Evolutionary conservation across 2,113 vertebrate species (phyloP).

Genomic region (Sus scrofa): T2T-Sscrofa CM000818.6:71270501-71271000

Average conservation of each 20-base stretch:
- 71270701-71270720: neutral
- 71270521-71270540: slow-evolving; percentile 75
- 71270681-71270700: slow-evolving; percentile 2
- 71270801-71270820: neutral
- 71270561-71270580: slow-evolving; percentile 26
- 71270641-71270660: slow-evolving; percentile 57
- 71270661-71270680: slow-evolving; percentile 70
- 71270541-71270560: slow-evolving; percentile 68
- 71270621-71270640: slow-evolving; percentile 60
- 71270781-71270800: neutral
- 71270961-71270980: too few species aligned
- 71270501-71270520: slow-evolving; percentile 75
- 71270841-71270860: neutral
- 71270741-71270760: neutral
- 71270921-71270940: neutral
- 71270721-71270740: neutral
- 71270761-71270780: neutral
- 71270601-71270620: slow-evolving; percentile 77
- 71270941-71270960: neutral
- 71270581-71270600: slow-evolving; percentile 32
- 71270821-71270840: neutral
- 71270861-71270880: neutral
- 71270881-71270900: neutral
- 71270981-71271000: too few species aligned
- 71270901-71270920: neutral